Conservation (phyloP, 2,888 invertebrate genomes). For the Cantharis flavilabris region DNA sequence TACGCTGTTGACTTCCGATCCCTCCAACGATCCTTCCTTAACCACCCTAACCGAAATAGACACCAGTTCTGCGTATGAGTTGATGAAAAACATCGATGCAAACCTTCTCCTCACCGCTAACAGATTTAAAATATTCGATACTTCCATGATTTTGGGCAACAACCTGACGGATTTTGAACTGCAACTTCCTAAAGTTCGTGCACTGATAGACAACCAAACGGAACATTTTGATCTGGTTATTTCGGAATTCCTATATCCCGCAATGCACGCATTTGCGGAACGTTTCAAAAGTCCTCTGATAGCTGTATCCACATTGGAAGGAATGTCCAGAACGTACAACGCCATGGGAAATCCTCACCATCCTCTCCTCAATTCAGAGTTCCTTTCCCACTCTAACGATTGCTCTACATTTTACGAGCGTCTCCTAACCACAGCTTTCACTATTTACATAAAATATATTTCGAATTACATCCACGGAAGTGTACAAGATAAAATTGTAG, state of each 20-base stretch:
- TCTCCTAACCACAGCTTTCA: slow-evolving; percentile 9
- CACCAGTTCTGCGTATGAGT: slow-evolving; percentile 45
- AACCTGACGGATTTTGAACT: slow-evolving; percentile 4
- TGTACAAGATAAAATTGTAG: neutral
- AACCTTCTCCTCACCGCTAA: neutral
- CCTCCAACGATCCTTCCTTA: slow-evolving; percentile 49
- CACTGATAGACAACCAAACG: slow-evolving; percentile 42
- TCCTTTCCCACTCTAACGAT: slow-evolving; percentile 37
- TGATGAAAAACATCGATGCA: neutral
- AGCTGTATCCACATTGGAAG: slow-evolving; percentile 45
- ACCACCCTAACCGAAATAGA: slow-evolving; percentile 54
- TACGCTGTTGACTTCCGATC: slow-evolving; percentile 54
- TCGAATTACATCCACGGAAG: neutral
- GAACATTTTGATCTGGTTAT: slow-evolving; percentile 47
- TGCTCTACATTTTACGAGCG: slow-evolving; percentile 40
- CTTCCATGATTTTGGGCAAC: neutral
- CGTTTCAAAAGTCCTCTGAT: slow-evolving; percentile 47
- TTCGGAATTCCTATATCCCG: slow-evolving; percentile 43
- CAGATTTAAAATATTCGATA: neutral
- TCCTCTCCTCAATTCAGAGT: slow-evolving; percentile 47
- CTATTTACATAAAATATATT: neutral
- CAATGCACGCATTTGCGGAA: slow-evolving; percentile 43
- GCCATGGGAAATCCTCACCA: slow-evolving; percentile 45
- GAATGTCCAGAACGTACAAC: slow-evolving; percentile 40
- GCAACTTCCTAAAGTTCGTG: slow-evolving; percentile 41